Evolutionary conservation across 2,888 invertebrate genomes (phyloP).

Genomic region (Leucania comma): DNA sequence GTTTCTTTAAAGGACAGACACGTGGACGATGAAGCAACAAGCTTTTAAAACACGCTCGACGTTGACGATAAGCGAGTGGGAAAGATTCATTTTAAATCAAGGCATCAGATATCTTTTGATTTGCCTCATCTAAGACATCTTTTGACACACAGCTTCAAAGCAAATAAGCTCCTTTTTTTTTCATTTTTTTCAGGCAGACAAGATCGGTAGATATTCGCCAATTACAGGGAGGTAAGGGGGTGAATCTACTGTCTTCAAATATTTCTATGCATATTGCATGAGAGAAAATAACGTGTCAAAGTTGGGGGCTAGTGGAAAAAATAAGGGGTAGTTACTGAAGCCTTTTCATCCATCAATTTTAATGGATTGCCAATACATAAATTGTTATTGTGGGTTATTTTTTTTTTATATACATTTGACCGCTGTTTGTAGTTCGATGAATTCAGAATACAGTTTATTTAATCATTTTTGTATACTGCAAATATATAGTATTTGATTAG

Average conservation of each 20-base stretch:
- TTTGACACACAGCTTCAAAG: conserved; percentile 25
- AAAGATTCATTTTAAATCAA: conserved; percentile 9
- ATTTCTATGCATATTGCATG: conserved; percentile 88
- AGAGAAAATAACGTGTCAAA: conserved; percentile 84
- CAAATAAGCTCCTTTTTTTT: conserved; percentile 17
- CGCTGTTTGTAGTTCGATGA: background rate
- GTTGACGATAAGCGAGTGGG: too few species aligned
- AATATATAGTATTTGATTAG: background rate
- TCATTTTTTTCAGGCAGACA: conserved; percentile 31
- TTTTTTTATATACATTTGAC: background rate
- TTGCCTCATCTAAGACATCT: background rate
- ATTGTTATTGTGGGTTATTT: conserved; percentile 19
- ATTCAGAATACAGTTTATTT: background rate
- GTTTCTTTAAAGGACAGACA: too few species aligned
- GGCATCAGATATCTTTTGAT: background rate
- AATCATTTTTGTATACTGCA: background rate
- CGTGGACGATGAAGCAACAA: too few species aligned
- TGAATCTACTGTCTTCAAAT: conserved; percentile 75
- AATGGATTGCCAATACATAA: conserved; percentile 40
- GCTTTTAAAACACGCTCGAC: too few species aligned
- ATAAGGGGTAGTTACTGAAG: conserved; percentile 30
- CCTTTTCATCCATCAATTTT: conserved; percentile 39
- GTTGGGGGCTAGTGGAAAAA: conserved; percentile 66
- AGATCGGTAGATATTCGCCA: conserved; percentile 76
- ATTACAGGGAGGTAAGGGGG: conserved; percentile 74